Percentiles rank a stretch among this genome's conserved stretches.
phyloP scores from a whole-genome alignment of 1,140 invertebrate species.

The Parapsyche elsis region DNA sequence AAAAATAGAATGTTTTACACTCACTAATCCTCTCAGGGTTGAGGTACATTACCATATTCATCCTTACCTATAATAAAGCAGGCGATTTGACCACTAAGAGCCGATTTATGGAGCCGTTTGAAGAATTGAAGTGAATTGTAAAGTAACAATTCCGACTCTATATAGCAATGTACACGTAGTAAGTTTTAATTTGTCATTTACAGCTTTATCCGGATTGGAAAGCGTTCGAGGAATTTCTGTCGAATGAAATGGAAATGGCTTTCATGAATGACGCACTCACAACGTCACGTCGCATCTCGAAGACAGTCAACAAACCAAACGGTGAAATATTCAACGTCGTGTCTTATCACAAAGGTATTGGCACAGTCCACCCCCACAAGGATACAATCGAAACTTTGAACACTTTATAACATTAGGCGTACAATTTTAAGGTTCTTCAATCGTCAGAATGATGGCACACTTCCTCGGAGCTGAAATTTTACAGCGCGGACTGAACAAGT shows the following conservation, averaged over 20 bases:
- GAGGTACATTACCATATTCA: too few species aligned
- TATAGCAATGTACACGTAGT: too few species aligned
- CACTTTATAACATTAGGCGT: conserved; percentile 64
- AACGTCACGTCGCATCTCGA: conserved; percentile 74
- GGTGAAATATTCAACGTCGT: conserved; percentile 80
- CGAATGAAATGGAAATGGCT: conserved; percentile 72
- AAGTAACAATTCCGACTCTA: too few species aligned
- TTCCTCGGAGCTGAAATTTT: conserved; percentile 75
- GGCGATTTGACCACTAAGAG: too few species aligned
- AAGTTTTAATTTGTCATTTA: conserved; percentile 41
- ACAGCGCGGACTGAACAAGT: conserved; percentile 68
- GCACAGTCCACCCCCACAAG: too few species aligned
- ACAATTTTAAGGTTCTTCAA: conserved; percentile 69
- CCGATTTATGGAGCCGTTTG: too few species aligned
- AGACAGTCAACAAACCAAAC: conserved; percentile 75
- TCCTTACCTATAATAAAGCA: too few species aligned
- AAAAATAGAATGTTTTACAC: too few species aligned
- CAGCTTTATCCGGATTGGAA: conserved; percentile 70
- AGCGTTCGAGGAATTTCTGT: conserved; percentile 78
- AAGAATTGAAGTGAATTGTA: too few species aligned
- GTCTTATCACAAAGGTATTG: conserved; percentile 78
- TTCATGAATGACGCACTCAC: conserved; percentile 75
- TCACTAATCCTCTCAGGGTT: too few species aligned
- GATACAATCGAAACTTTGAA: too few species aligned
- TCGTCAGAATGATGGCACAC: conserved; percentile 80